Conservation (phyloP, 2,113 vertebrate species). For the Clarias gariepinus region DNA sequence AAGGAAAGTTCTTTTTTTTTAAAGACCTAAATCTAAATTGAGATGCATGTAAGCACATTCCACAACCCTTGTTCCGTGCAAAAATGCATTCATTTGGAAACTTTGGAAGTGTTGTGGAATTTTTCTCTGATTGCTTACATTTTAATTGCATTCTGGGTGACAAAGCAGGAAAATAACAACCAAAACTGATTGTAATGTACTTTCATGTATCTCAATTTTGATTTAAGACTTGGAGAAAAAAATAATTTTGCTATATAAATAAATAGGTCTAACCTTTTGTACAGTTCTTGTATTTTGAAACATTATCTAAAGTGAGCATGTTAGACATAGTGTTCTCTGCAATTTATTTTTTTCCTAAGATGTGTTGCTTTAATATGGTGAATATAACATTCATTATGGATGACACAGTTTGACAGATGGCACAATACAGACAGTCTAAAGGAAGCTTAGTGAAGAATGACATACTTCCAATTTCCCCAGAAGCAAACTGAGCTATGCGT, state of each 20-base stretch:
- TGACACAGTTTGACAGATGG: constrained; percentile 28
- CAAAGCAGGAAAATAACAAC: no score
- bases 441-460: constrained; percentile 27
- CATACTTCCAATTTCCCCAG: constrained; percentile 26
- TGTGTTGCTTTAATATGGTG: neutral
- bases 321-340: neutral
- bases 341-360: neutral
- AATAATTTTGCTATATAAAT: neutral
- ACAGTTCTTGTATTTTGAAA: neutral
- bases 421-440: neutral
- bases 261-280: neutral
- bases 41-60: no score
- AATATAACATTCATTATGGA: neutral
- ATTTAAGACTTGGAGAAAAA: no score
- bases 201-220: no score
- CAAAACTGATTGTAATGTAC: no score
- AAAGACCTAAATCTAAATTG: no score
- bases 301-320: neutral
- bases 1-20: no score
- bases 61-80: no score
- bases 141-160: no score
- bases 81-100: no score
- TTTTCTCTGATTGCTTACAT: no score
- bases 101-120: no score
- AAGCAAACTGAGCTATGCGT: constrained; percentile 12